Conservation (phyloP, 2,113 vertebrate genomes). For the Gymnocephalus cernua region DNA sequence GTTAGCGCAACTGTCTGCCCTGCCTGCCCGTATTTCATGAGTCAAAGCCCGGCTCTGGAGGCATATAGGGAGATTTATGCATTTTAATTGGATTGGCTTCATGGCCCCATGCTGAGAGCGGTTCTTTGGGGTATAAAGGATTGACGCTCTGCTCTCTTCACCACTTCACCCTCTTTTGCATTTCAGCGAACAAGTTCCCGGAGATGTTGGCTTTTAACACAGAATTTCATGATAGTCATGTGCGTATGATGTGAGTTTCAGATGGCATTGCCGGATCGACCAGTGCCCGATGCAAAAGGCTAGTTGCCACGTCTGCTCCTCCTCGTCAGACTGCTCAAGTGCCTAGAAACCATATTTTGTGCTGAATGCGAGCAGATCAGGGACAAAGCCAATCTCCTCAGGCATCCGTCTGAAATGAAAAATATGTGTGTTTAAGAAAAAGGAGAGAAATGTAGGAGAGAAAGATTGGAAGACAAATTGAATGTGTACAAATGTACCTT, state of each 20-base stretch:
- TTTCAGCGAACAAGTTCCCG: constrained; percentile 32
- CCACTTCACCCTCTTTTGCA: constrained; percentile 14
- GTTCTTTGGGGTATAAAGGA: constrained; percentile 66
- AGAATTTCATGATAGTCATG: constrained; percentile 38
- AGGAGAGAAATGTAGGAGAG: constrained; percentile 34
- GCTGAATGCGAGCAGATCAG: constrained; percentile 28
- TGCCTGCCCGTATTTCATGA: constrained; percentile 71
- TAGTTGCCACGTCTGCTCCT: constrained; percentile 21
- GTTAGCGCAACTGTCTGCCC: constrained; percentile 60
- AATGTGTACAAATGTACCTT: constrained; percentile 44
- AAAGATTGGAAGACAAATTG: constrained; percentile 70
- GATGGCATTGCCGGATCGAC: constrained; percentile 11
- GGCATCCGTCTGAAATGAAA: constrained; percentile 56
- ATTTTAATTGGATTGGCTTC: constrained; percentile 81
- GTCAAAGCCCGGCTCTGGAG: constrained; percentile 65
- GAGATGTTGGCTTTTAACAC: constrained; percentile 30
- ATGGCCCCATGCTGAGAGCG: constrained; percentile 60
- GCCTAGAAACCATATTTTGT: constrained; percentile 52
- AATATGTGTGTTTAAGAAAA: constrained; percentile 58
- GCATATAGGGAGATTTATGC: constrained; percentile 73
- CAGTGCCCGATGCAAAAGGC: not conserved
- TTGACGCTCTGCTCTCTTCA: constrained; percentile 35
- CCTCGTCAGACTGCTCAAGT: constrained; percentile 7
- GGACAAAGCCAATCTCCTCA: constrained; percentile 52
- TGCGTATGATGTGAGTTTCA: constrained; percentile 24